phyloP scores from a whole-genome alignment of 2,797 vertebrate genomes.

The Microctenopoma lineatum region DNA sequence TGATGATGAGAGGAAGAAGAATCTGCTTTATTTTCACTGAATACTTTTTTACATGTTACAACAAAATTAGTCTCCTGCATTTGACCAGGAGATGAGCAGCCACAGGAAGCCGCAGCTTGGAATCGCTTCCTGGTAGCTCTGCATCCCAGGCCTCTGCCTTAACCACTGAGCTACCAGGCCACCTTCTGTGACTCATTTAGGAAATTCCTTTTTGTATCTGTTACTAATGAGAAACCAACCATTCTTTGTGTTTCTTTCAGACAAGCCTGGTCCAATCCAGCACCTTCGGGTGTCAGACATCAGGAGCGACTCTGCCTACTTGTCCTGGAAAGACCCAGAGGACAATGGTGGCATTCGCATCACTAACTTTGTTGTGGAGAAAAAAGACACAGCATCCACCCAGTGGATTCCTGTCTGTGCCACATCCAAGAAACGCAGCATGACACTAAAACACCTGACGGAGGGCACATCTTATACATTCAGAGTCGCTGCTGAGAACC shows the following conservation, averaged over 20 bases:
- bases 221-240: neutral
- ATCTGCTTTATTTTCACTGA: too few species aligned
- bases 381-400: conserved; percentile 91
- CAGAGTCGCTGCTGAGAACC: conserved; percentile 97
- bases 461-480: conserved; percentile 95
- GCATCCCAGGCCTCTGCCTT: too few species aligned
- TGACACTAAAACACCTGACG: conserved; percentile 92
- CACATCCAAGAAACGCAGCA: conserved; percentile 96
- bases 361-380: conserved; percentile 98
- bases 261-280: conserved; percentile 97
- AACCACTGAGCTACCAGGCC: neutral
- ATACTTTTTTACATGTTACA: too few species aligned
- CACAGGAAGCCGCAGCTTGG: too few species aligned
- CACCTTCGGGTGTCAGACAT: conserved; percentile 93
- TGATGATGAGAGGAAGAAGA: neutral
- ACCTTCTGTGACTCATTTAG: neutral
- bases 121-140: too few species aligned
- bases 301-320: conserved; percentile 94
- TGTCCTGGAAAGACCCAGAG: conserved; percentile 99
- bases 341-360: conserved; percentile 94
- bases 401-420: conserved; percentile 95
- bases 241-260: conserved; percentile 69
- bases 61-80: too few species aligned
- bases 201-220: neutral
- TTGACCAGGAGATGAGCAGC: too few species aligned